Percentiles rank a stretch among this genome's conserved stretches.
Evolutionary conservation across 2,797 vertebrate genomes (phyloP).

Genomic region (Arremon aurantiirostris): DNA sequence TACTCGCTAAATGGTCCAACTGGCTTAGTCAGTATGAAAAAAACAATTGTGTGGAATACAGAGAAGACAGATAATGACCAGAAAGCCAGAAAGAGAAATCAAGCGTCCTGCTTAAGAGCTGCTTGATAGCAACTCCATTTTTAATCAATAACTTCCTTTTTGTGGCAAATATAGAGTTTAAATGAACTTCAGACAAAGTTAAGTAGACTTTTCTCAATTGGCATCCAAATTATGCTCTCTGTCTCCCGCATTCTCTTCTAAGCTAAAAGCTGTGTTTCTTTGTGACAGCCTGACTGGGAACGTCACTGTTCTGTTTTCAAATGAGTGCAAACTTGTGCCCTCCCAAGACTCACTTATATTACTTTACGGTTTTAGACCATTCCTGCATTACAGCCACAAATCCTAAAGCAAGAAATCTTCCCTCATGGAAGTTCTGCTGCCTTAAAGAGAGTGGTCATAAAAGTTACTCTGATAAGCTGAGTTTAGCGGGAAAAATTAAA

Average conservation of each 20-base stretch:
- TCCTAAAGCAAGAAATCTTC: neutral
- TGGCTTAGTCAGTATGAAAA: neutral
- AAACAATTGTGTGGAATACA: neutral
- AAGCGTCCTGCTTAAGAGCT: neutral
- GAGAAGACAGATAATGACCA: neutral
- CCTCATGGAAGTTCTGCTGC: neutral
- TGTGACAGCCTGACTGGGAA: neutral
- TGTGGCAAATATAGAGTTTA: neutral
- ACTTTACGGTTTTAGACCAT: neutral
- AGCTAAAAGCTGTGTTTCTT: neutral
- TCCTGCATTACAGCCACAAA: neutral
- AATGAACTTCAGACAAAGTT: neutral
- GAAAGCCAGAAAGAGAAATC: neutral
- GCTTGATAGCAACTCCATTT: neutral
- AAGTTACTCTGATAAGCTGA: neutral
- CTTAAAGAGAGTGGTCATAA: neutral
- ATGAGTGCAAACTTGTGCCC: neutral
- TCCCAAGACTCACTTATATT: neutral
- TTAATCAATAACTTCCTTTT: neutral
- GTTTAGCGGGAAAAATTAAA: neutral
- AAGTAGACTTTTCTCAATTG: neutral
- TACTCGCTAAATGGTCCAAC: neutral
- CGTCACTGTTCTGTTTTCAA: neutral
- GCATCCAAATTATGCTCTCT: neutral
- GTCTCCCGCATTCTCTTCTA: neutral